A percentile compares a stretch with the other conserved stretches of the same genome.
Conservation (phyloP, 1,140 invertebrate species). For the Bombyx mori region DNA sequence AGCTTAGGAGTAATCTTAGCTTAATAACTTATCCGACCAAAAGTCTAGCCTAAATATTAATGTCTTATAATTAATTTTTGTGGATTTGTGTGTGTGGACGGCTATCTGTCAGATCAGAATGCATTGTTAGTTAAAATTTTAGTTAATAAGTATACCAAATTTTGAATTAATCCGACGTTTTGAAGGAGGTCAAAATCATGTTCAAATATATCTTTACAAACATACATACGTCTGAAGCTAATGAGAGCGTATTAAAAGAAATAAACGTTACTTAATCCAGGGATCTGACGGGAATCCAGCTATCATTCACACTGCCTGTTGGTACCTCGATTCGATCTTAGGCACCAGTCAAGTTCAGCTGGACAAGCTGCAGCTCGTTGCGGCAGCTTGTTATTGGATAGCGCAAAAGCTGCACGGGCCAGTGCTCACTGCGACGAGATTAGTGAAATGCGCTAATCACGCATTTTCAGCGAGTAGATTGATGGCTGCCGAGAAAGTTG, state of each 20-base stretch:
- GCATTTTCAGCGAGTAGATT: slow-evolving; percentile 30
- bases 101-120: too few relatives aligned
- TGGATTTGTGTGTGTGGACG: too few relatives aligned
- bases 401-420: slow-evolving; percentile 37
- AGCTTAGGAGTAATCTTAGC: too few relatives aligned
- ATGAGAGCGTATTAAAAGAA: neutral
- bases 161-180: neutral
- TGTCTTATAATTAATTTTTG: too few relatives aligned
- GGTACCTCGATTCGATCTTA: slow-evolving; percentile 40
- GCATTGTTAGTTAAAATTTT: too few relatives aligned
- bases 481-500: slow-evolving; percentile 30
- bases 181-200: neutral
- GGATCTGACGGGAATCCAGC: slow-evolving; percentile 33
- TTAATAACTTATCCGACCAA: too few relatives aligned
- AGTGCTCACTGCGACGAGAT: slow-evolving; percentile 11
- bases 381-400: slow-evolving; percentile 50
- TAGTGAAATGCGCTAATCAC: slow-evolving; percentile 28
- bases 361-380: slow-evolving; percentile 35
- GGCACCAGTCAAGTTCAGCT: slow-evolving; percentile 13
- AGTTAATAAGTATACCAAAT: too few relatives aligned
- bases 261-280: slow-evolving; percentile 16
- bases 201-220: neutral
- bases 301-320: slow-evolving; percentile 33
- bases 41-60: too few relatives aligned
- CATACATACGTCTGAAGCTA: too few relatives aligned